Evolutionary conservation across 2,888 invertebrate species (phyloP), one percentile per base, ranked within the genome.

Genomic region (Shargacucullia verbasci): DNA sequence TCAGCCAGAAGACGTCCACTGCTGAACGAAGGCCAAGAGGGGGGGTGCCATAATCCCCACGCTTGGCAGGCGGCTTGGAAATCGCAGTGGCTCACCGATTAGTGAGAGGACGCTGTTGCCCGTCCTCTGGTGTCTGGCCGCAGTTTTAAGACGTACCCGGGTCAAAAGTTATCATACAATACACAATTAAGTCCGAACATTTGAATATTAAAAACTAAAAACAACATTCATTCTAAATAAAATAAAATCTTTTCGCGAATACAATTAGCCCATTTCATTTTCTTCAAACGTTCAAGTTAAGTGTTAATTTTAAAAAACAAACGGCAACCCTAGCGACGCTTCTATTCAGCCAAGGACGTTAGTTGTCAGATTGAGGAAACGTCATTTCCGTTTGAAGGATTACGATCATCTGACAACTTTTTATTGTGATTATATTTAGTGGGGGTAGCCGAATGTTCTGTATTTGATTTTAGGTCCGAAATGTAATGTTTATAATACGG

Each of bases 321-420:
- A 54, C 47, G 53, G 50, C 57, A 38, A 61, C 52, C 52, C 38
- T 31, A 46, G 49, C 59, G 74, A 70, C 69, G 73, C 70, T 74
- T 73, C 61, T 57, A 70, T 78, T 73, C 68, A 53, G 68, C 41
- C 41, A 73, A 78, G 65, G 71, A 70, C 77, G 72, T 74, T 75
- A 70, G 70, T 62, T 67, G 56, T 52, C 61, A 75, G 73, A 80
- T 79, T 69, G 73, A 76, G 80, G 81, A 82, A 85, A 82, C 76
- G 83, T 85, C 82, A 85, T 86, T 84, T 86, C 82, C 81, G 73
- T 79, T 74, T 78, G 78, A 82, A 82, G 75, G 74, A 76, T 77
- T 76, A 76, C 77, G 80, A 88, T 82, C 83, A 81, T 81, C 81
- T 85, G 87, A 81, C 75, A 81, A 83, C 78, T 84, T 82, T 83